phyloP scores from a whole-genome alignment of 1,140 invertebrate species.

The Tribolium castaneum region DNA sequence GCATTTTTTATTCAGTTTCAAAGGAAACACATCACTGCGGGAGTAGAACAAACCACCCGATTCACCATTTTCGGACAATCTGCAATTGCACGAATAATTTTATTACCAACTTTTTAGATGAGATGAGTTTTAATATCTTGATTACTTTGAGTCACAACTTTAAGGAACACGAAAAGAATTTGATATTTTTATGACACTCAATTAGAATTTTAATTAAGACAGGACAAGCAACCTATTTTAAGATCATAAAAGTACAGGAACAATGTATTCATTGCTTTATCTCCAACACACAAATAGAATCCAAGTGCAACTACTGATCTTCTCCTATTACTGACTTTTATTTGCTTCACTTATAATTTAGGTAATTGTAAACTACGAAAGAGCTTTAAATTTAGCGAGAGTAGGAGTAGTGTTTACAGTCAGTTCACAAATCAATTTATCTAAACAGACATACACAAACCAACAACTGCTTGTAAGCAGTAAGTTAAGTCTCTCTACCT shows the following conservation, averaged over 20 bases:
- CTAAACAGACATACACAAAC: neutral
- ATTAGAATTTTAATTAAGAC: neutral
- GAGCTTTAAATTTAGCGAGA: neutral
- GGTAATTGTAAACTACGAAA: neutral
- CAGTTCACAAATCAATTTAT: neutral
- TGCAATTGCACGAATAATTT: neutral
- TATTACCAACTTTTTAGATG: neutral
- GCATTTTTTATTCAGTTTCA: constrained; percentile 32
- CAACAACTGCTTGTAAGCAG: neutral
- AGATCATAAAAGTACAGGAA: too few species aligned
- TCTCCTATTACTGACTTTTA: too few species aligned
- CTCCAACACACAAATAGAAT: too few species aligned
- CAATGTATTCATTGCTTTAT: too few species aligned
- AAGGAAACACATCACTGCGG: constrained; percentile 52
- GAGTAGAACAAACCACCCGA: constrained; percentile 45
- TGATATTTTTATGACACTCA: neutral
- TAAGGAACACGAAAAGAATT: neutral
- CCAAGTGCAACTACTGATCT: too few species aligned
- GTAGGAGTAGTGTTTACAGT: neutral
- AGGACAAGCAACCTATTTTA: neutral
- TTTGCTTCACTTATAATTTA: too few species aligned
- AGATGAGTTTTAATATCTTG: neutral
- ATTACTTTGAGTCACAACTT: neutral
- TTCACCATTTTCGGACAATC: neutral
- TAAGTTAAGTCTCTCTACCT: neutral